Evolutionary conservation across 2,797 vertebrate genomes (phyloP).

Genomic region (Anguilla pacifica): DNA sequence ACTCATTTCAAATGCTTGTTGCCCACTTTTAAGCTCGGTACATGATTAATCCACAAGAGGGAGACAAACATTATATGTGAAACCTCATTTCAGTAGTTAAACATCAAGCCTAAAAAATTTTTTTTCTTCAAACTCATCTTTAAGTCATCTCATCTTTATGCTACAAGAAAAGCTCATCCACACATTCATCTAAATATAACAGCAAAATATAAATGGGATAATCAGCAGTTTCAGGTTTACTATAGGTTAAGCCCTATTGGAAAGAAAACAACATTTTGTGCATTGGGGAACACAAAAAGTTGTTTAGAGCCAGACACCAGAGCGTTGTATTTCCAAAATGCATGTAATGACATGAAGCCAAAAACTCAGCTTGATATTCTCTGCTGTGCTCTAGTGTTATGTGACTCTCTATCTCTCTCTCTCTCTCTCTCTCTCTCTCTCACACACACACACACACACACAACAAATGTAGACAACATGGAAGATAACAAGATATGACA

Average conservation of each 20-base stretch:
- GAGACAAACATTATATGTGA: conserved; percentile 18
- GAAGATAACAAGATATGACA: conserved; percentile 49
- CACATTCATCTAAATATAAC: neutral
- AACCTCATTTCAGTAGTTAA: neutral
- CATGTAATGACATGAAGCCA: neutral
- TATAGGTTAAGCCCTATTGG: neutral
- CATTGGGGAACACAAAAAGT: neutral
- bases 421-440: too few relatives aligned
- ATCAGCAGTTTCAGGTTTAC: neutral
- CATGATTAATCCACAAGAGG: conserved; percentile 11
- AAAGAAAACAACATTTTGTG: neutral
- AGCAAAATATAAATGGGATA: neutral
- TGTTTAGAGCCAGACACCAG: neutral
- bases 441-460: neutral
- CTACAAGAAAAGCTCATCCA: neutral
- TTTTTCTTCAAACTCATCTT: neutral
- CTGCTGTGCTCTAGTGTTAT: too few relatives aligned
- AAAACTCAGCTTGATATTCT: neutral
- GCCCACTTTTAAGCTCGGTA: neutral
- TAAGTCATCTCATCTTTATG: conserved; percentile 7
- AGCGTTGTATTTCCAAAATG: neutral
- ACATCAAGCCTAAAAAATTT: neutral
- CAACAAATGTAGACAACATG: conserved; percentile 39
- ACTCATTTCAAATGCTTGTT: neutral
- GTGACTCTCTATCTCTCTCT: neutral